Base-by-base conservation (phyloP, 64 coral and sea anemone genomes). In the Montipora sp. region DNA sequence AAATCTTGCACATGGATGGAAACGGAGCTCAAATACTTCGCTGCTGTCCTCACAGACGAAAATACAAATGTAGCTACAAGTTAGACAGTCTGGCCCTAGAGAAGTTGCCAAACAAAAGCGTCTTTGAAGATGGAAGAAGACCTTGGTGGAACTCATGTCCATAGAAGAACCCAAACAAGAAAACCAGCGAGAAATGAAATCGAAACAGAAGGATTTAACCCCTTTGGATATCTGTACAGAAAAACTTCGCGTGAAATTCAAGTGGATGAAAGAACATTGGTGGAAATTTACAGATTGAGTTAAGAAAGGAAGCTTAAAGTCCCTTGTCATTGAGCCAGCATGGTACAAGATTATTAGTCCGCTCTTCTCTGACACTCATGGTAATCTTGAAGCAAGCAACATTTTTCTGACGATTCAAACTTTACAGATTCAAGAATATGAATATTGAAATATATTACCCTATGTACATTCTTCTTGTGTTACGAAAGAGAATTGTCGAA, bases 331-430 rank as follows among this genome's bases (percentile, higher is more conserved):
- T 13, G 87, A 89, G 75, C 87, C 87, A 61, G 87, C 63, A 51
- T 89, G 87, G 87, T 89, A 79, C 75, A 76, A 3, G 13, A 89
- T 89, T 23, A 78, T 89, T 61, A 75, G 78, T 77, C 73, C 87
- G 5, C 57, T 76, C 79, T 78, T 79, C 59, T 70, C 51, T 36
- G 49, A 78, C 73, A 89, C 73, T 15, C 44, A 78, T 6, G 73
- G 87, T 51, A 78, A 89, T 18, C 8, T 89, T 12, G 87, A 89
- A 53, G 48, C 87, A 78, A 77, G 48, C 5, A 48, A 89, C 21
- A 16, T 89, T 89, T 59, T 89, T 77, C 61, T 0, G 8, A 77
- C 1, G 59, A 89, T 57, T 89, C 61, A 66, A 66, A 77, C 1
- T 27, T 27, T 27, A 27, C 27, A 27, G 27, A 27, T 27, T 27